These are phyloP conservation scores for Campylomormyrus numenius DNA, from an alignment of 2,113 vertebrate genomes.

Conservation along the genomic window DNA sequence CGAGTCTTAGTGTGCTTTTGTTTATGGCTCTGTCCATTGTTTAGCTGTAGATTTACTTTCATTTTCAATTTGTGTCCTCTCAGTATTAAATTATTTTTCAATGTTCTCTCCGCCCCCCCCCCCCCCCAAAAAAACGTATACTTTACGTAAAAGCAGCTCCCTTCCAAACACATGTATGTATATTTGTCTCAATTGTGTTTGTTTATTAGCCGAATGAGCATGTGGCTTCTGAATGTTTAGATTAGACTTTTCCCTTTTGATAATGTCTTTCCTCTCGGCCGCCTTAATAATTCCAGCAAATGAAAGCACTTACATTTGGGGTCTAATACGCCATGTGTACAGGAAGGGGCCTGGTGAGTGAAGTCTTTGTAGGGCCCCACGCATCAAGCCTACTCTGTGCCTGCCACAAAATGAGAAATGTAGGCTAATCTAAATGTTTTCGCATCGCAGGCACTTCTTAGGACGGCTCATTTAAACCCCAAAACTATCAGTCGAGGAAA, in stretches of 20 bases:
- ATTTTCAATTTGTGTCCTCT: neutral
- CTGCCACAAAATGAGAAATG: constrained; percentile 48
- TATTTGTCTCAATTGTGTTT: neutral
- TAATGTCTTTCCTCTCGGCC: constrained; percentile 70
- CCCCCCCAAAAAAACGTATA: neutral
- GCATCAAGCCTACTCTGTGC: constrained; percentile 62
- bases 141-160: neutral
- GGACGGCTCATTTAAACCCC: constrained; percentile 16
- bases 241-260: constrained; percentile 63
- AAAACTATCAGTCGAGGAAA: neutral
- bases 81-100: neutral
- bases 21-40: neutral
- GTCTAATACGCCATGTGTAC: constrained; percentile 72
- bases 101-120: no score
- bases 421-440: constrained; percentile 30
- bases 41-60: neutral
- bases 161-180: neutral
- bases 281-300: constrained; percentile 75
- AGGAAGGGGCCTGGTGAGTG: constrained; percentile 61
- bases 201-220: constrained; percentile 62
- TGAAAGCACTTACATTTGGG: constrained; percentile 74
- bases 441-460: constrained; percentile 6
- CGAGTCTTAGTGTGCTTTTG: neutral
- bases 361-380: constrained; percentile 56
- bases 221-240: constrained; percentile 71